Evolutionary conservation across 2,113 vertebrate genomes (phyloP).

Genomic region (Chrysochloris asiatica): DNA sequence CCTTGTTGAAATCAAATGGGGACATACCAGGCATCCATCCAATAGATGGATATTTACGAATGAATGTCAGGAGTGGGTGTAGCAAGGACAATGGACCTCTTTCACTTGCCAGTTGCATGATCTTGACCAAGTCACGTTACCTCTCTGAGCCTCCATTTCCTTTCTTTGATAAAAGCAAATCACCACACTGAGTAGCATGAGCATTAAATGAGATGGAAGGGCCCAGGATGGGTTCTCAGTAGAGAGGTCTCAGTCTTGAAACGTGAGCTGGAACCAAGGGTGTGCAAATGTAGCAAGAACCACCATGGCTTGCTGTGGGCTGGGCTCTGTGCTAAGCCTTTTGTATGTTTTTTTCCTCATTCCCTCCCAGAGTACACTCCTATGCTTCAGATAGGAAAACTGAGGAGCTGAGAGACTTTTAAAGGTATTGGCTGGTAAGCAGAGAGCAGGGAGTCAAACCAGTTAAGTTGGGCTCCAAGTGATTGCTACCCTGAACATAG

Average conservation of each 20-base stretch:
- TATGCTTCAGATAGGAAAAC: not conserved
- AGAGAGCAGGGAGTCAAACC: not conserved
- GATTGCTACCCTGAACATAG: not conserved
- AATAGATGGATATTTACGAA: not conserved
- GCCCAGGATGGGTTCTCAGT: accelerated
- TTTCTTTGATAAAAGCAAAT: not conserved
- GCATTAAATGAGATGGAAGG: not conserved
- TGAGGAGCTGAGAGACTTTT: not conserved
- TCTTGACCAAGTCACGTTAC: not conserved
- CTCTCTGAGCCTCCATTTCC: not conserved
- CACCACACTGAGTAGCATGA: not conserved
- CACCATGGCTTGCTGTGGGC: not conserved
- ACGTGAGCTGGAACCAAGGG: not conserved
- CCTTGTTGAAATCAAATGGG: not conserved
- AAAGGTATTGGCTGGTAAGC: not conserved
- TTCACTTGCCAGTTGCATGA: accelerated
- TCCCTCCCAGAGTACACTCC: not conserved
- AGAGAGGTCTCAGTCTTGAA: too few species aligned
- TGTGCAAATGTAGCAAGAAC: too few species aligned
- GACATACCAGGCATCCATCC: not conserved
- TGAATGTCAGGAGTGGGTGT: not conserved
- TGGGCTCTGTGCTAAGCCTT: not conserved
- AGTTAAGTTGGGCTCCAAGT: not conserved
- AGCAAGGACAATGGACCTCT: not conserved
- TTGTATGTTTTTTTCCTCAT: too few species aligned